These are phyloP conservation scores for Brassicogethes aeneus DNA, from an alignment of 2,888 invertebrate genomes.

Conservation along the genomic window DNA sequence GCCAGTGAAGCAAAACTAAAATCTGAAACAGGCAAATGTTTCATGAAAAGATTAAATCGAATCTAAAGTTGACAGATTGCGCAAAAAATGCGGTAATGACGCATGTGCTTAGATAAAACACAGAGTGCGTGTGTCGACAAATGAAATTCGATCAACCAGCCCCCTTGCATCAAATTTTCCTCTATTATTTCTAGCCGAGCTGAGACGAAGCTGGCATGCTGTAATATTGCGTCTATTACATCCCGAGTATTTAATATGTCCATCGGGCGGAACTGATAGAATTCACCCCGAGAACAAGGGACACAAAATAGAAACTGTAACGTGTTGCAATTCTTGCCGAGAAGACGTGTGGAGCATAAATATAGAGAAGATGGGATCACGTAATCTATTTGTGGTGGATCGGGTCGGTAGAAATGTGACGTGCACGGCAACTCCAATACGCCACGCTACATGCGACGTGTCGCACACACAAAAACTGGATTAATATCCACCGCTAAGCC, in stretches of 20 bases:
- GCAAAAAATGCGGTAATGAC: not conserved
- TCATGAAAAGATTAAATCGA: too few relatives aligned
- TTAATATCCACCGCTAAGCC: slow-evolving; percentile 26
- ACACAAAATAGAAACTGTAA: slow-evolving; percentile 23
- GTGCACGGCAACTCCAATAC: slow-evolving; percentile 33
- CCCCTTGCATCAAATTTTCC: too few relatives aligned
- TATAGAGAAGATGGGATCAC: slow-evolving; percentile 36
- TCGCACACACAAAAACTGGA: slow-evolving; percentile 32
- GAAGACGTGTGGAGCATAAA: slow-evolving; percentile 33
- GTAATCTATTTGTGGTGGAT: slow-evolving; percentile 41
- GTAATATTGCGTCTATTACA: slow-evolving; percentile 12
- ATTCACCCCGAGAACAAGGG: slow-evolving; percentile 12
- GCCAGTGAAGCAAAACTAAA: too few relatives aligned
- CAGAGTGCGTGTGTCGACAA: not conserved
- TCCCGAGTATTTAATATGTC: slow-evolving; percentile 21
- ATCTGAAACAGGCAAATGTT: too few relatives aligned
- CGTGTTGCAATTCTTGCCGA: slow-evolving; percentile 35
- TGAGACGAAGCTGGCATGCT: not conserved
- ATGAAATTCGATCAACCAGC: not conserved
- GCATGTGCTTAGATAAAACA: not conserved
- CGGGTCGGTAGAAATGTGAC: slow-evolving; percentile 30
- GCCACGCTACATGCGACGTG: too few relatives aligned
- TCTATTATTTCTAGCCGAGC: not conserved
- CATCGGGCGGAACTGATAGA: slow-evolving; percentile 27
- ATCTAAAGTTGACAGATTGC: not conserved